Base-by-base conservation (phyloP, 2,797 vertebrate genomes). In the Poecile montanus region DNA sequence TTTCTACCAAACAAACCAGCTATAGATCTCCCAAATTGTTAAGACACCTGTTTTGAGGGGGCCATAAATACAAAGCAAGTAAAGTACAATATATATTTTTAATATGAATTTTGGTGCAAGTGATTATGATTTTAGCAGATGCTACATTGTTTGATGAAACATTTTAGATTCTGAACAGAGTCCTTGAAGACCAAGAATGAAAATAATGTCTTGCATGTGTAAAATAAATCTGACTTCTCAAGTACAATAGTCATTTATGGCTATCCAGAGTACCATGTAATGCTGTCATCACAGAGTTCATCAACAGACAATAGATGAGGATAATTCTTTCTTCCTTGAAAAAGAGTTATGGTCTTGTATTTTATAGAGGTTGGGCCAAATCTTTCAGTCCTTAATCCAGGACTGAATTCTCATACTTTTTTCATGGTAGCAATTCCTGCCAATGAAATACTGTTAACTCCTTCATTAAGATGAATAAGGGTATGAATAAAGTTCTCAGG, bases 181-280 rank as follows among this genome's bases (percentile, higher is more conserved):
- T 70, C 66, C 76, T 97, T 94, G 84, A 94, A 94, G 93, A 93
- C 81, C 72, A 96, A 86, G 77, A 97, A 88, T 89, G 77, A 88
- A 85, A 97, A 92, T 94, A 95, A 87, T 93, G 78, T 89, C 77
- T 85, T 97, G 84, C 79, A 89, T 88, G 89, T 95, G 91, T 50
- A 94, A 97, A 97, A 96, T 94, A 95, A 86, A 96, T 95, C 83
- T 95, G 61, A 88, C 78, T 97, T 96, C 58, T 97, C 65, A 96
- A 97, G 95, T 93, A 89, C 87, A 96, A 60, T 61, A 89, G 73
- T 81, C 86, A 60, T 95, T 97, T 96, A 94, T 70, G 86, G 51
- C 86, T 96, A 92, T 63, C 93, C 72, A 91, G 94, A 96, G 91
- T 91, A 90, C 60, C 76, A 56, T 95, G 76, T 57, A 84, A 84